Evolutionary conservation across 2,888 invertebrate genomes (phyloP), one percentile per base, ranked within the genome.

Genomic region (Dynastes hyllus): DNA sequence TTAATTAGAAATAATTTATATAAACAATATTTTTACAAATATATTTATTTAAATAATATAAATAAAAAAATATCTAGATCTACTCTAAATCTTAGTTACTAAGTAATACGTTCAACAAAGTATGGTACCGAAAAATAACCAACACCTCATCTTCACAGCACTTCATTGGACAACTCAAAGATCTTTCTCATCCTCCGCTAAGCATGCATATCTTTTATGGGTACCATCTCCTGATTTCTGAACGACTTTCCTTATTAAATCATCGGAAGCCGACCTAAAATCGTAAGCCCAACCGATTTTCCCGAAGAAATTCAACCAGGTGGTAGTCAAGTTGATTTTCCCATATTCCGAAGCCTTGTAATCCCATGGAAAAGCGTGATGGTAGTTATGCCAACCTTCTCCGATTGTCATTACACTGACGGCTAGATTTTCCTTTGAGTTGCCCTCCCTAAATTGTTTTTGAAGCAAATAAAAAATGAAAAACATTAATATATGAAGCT

Each of bases 351-450:
- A 94, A 29, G 97, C 95, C 86, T 95, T 95, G 91, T 98, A 98
- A 89, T 98, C 97, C 94, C 96, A 96, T 0, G 97, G 97, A 88
- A 97, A 98, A 0, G 95, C 95, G 89, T 98, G 97, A 87, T 97
- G 97, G 89, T 96, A 98, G 89, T 98, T 97, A 90, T 97, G 2
- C 95, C 95, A 40, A 92, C 95, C 89, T 95, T 96, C 86, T 95
- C 85, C 96, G 90, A 95, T 90, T 0, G 95, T 92, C 51, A 94
- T 85, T 0, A 95, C 85, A 0, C 96, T 93, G 0, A 97, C 97
- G 0, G 90, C 88, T 80, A 92, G 90, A 87, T 96, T 97, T 89
- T 98, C 94, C 0, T 92, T 90, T 0, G 98, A 97, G 88, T 93
- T 94, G 84, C 97, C 95, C 86, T 91, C 90, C 83, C 96, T 95